Evolutionary conservation across 2,888 invertebrate species (phyloP).

Genomic region (Pteria penguin): DNA sequence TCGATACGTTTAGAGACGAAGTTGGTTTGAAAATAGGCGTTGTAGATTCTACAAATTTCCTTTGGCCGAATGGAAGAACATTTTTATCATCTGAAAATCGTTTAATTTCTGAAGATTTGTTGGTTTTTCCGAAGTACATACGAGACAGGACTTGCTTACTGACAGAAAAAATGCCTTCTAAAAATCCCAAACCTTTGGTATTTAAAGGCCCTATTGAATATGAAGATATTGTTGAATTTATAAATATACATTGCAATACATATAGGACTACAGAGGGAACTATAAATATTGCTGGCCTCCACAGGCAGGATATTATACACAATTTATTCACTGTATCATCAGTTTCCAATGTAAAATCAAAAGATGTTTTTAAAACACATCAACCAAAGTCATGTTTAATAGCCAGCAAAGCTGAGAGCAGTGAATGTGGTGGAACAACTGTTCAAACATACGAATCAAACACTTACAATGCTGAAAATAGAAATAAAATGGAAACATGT

Average conservation of each 20-base stretch:
- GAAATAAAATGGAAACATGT: slow-evolving; percentile 54
- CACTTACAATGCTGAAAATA: not conserved
- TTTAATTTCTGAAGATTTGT: not conserved
- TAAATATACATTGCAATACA: slow-evolving; percentile 68
- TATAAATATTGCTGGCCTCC: slow-evolving; percentile 62
- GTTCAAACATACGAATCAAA: not conserved
- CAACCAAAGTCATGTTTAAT: not conserved
- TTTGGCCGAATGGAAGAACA: not conserved
- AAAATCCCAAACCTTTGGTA: slow-evolving; percentile 28
- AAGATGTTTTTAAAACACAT: not conserved
- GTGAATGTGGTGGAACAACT: not conserved
- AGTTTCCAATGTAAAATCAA: slow-evolving; percentile 48
- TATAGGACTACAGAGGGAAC: slow-evolving; percentile 60
- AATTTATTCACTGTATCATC: slow-evolving; percentile 63
- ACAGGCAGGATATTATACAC: slow-evolving; percentile 64
- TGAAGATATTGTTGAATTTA: slow-evolving; percentile 54
- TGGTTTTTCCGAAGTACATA: slow-evolving; percentile 18
- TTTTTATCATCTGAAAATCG: not conserved
- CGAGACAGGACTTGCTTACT: slow-evolving; percentile 66
- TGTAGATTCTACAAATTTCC: not conserved
- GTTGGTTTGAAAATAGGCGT: not conserved
- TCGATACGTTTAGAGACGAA: not conserved
- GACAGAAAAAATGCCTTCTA: slow-evolving; percentile 13
- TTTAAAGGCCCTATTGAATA: slow-evolving; percentile 45
- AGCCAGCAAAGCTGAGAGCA: not conserved